These are phyloP conservation scores for Aphodius granarius DNA, from an alignment of 2,888 invertebrate species.

Conservation along the genomic window DNA sequence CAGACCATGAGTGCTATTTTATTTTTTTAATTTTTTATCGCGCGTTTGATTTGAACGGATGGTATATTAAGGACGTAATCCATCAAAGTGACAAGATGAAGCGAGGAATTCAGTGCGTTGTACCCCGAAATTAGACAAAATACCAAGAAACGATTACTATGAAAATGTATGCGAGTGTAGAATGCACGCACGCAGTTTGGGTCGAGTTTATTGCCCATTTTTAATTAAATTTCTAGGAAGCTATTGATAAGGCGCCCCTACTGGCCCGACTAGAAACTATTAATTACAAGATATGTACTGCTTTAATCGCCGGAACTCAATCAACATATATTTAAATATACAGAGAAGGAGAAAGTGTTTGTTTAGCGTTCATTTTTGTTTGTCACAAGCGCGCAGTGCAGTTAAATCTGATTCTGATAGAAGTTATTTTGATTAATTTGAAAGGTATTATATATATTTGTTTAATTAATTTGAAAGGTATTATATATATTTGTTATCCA, in stretches of 20 bases:
- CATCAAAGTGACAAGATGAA: not conserved
- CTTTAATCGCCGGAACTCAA: constrained; percentile 21
- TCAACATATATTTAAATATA: constrained; percentile 24
- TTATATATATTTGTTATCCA: too few species aligned
- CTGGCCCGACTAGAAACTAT: constrained; percentile 10
- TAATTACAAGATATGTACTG: constrained; percentile 14
- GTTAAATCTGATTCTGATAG: too few species aligned
- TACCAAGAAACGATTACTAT: constrained; percentile 23
- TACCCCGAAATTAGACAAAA: not conserved
- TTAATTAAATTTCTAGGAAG: constrained; percentile 27
- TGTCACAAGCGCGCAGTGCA: not conserved
- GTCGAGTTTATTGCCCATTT: constrained; percentile 23
- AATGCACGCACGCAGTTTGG: constrained; percentile 15
- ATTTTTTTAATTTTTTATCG: not conserved
- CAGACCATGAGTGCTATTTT: too few species aligned
- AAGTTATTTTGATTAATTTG: too few species aligned
- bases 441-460: too few species aligned
- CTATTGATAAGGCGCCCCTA: constrained; percentile 17
- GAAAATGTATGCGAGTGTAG: constrained; percentile 15
- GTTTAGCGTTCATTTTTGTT: not conserved
- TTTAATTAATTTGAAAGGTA: too few species aligned
- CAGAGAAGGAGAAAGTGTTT: constrained; percentile 2
- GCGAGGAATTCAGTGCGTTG: not conserved
- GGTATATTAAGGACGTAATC: not conserved
- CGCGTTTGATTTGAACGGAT: not conserved